These are phyloP conservation scores for Camelus dromedarius DNA, from an alignment of 2,113 vertebrate species.

Conservation along the genomic window DNA sequence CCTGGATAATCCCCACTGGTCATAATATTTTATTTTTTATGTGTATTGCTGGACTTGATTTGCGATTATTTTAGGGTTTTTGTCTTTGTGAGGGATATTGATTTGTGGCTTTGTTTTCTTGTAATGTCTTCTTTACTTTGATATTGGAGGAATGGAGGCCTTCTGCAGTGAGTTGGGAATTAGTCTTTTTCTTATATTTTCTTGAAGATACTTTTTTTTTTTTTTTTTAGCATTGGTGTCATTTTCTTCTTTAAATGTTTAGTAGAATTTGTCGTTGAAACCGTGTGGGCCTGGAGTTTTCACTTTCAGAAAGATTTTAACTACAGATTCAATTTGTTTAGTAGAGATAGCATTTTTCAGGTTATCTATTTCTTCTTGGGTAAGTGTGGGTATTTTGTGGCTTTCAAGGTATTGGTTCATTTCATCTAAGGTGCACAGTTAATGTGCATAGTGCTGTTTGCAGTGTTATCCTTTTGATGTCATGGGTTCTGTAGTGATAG, in stretches of 20 bases:
- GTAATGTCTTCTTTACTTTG: background rate
- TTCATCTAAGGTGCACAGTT: background rate
- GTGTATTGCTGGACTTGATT: conserved; percentile 5
- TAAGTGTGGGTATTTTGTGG: background rate
- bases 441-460: background rate
- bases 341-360: background rate
- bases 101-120: background rate
- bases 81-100: background rate
- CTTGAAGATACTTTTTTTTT: background rate
- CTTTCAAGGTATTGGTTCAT: background rate
- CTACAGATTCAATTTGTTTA: background rate
- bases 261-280: background rate
- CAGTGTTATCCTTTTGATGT: background rate
- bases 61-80: background rate
- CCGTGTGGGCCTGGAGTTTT: background rate
- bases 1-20: background rate
- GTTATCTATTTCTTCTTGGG: background rate
- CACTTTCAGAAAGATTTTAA: background rate
- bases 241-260: background rate
- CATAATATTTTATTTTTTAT: background rate
- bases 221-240: background rate
- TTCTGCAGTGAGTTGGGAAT: background rate
- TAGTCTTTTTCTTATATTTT: background rate
- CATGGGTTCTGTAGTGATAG: background rate
- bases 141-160: background rate